phyloP scores from a whole-genome alignment of 2,797 vertebrate species.

The Margarornis squamiger region DNA sequence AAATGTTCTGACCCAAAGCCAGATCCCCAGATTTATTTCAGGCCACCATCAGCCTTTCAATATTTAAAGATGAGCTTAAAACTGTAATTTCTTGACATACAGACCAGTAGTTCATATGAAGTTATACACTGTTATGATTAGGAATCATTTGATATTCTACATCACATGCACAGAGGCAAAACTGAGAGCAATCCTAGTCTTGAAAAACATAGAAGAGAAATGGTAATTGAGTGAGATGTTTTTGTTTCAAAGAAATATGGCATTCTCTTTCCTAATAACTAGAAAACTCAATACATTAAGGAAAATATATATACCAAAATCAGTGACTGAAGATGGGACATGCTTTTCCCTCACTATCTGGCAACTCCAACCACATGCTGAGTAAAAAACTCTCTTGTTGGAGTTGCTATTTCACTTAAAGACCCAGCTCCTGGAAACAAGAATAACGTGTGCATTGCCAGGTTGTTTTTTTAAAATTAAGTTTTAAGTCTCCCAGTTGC shows the following conservation, averaged over 20 bases:
- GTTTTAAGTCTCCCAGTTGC: background rate
- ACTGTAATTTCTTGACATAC: background rate
- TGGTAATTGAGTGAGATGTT: background rate
- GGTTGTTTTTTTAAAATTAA: background rate
- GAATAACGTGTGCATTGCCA: background rate
- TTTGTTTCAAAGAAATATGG: background rate
- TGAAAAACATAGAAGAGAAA: background rate
- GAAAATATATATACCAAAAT: background rate
- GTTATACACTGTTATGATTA: background rate
- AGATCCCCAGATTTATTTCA: background rate
- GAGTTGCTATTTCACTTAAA: background rate
- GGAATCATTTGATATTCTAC: background rate
- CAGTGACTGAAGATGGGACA: background rate
- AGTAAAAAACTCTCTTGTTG: background rate
- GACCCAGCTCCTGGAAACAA: background rate
- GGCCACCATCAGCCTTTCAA: background rate
- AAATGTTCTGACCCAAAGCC: background rate
- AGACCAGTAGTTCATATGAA: background rate
- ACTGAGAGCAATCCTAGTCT: background rate
- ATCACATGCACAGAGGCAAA: background rate
- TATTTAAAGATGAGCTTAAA: background rate
- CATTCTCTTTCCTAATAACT: background rate
- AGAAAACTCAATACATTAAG: background rate
- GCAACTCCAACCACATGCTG: background rate
- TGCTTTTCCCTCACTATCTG: background rate